Conservation (phyloP, 2,888 invertebrate genomes). For the Megaustenia siamemsis region DNA sequence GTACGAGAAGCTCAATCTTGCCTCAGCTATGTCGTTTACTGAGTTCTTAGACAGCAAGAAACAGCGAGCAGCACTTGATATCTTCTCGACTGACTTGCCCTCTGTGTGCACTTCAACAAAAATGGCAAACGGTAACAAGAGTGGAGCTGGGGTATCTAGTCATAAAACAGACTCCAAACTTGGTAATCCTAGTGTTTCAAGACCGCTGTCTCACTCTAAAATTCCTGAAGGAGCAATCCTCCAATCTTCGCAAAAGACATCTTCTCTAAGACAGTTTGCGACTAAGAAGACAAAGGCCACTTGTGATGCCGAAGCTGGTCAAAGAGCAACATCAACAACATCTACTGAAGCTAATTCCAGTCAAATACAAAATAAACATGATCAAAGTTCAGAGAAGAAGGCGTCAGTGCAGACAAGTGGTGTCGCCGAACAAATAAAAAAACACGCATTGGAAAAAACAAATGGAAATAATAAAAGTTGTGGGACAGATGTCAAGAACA, state of each 20-base stretch:
- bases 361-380: neutral
- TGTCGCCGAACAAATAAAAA: neutral
- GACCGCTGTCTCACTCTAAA: neutral
- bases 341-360: neutral
- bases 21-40: constrained; percentile 74
- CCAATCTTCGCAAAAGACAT: neutral
- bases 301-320: neutral
- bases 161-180: constrained; percentile 23
- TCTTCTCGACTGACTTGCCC: constrained; percentile 66
- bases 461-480: too few species aligned
- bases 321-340: neutral
- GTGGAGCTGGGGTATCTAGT: constrained; percentile 3
- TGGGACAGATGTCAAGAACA: too few species aligned
- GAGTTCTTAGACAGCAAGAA: constrained; percentile 74
- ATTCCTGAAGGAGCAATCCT: neutral
- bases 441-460: neutral
- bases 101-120: constrained; percentile 55
- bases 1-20: constrained; percentile 68
- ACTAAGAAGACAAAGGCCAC: neutral
- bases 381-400: neutral
- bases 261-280: neutral
- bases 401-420: too few species aligned
- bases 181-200: neutral
- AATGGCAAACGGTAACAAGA: constrained; percentile 37
- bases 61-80: constrained; percentile 56